phyloP scores from a whole-genome alignment of 2,797 vertebrate species.

The Eleutherodactylus coqui region DNA sequence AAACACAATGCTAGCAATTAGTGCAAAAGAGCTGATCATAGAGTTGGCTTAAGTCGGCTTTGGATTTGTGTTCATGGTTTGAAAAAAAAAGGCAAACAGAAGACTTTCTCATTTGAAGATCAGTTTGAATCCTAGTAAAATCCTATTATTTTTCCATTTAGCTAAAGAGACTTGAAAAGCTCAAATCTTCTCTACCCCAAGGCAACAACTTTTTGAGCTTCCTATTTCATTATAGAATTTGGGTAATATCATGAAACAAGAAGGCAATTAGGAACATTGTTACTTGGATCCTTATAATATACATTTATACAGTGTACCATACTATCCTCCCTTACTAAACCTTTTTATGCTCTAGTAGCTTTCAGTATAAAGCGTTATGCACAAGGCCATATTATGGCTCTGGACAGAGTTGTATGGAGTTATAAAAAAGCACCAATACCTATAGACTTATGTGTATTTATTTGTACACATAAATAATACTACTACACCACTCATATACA shows the following conservation, averaged over 20 bases:
- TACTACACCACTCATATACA: too few relatives aligned
- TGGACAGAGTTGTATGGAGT: too few relatives aligned
- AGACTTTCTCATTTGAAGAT: conserved; percentile 81
- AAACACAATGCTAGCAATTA: conserved; percentile 78
- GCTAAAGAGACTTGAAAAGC: conserved; percentile 73
- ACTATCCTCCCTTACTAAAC: neutral
- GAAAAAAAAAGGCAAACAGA: conserved; percentile 76
- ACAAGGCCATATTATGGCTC: too few relatives aligned
- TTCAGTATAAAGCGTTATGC: neutral
- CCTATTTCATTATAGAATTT: conserved; percentile 51
- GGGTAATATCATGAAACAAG: conserved; percentile 19
- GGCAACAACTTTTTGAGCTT: conserved; percentile 72
- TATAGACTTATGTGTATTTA: too few relatives aligned
- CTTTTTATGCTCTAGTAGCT: neutral
- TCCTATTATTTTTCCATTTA: conserved; percentile 89
- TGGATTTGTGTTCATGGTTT: conserved; percentile 78
- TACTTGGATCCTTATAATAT: neutral
- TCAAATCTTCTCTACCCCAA: conserved; percentile 75
- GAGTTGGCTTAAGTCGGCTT: conserved; percentile 75
- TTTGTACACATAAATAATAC: too few relatives aligned
- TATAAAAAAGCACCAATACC: neutral
- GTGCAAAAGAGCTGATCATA: conserved; percentile 75
- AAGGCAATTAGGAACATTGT: neutral
- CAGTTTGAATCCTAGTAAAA: conserved; percentile 91
- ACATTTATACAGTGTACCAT: neutral